These are phyloP conservation scores for Crocodylus rhombifer DNA, from an alignment of 2,797 vertebrate genomes.

Conservation along the genomic window DNA sequence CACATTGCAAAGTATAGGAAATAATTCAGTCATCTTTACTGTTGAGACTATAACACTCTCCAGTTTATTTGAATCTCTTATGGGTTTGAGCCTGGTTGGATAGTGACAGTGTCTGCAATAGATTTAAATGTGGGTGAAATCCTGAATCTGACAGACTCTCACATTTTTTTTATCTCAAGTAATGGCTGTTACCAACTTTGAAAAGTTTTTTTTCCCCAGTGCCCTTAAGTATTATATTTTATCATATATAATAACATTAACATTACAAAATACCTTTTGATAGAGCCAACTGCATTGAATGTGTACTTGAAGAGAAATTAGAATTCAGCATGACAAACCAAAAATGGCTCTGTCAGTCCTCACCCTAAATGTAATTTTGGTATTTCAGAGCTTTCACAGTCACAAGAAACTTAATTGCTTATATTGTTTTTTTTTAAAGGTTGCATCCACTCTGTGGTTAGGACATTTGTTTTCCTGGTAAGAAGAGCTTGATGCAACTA, in stretches of 20 bases:
- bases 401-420: not conserved
- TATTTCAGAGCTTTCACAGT: constrained; percentile 6
- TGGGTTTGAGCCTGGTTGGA: constrained; percentile 57
- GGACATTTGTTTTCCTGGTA: constrained; percentile 22
- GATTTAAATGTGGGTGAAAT: constrained; percentile 62
- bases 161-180: constrained; percentile 45
- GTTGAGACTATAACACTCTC: constrained; percentile 39
- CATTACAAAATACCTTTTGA: not conserved
- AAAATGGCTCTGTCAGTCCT: not conserved
- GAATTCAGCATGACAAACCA: not conserved
- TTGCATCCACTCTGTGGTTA: not conserved
- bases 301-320: not conserved
- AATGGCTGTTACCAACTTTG: constrained; percentile 6
- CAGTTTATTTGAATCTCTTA: constrained; percentile 68
- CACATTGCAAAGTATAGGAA: constrained; percentile 75
- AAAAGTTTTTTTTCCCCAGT: not conserved
- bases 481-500: constrained; percentile 23
- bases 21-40: constrained; percentile 65
- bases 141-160: constrained; percentile 46
- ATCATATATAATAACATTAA: not conserved
- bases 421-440: not conserved
- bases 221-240: not conserved
- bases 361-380: not conserved
- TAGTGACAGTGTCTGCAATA: constrained; percentile 63
- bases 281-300: not conserved